Conservation (phyloP, 35 echinoderm and acorn worm species). For the Heliocidaris erythrogramma region DNA sequence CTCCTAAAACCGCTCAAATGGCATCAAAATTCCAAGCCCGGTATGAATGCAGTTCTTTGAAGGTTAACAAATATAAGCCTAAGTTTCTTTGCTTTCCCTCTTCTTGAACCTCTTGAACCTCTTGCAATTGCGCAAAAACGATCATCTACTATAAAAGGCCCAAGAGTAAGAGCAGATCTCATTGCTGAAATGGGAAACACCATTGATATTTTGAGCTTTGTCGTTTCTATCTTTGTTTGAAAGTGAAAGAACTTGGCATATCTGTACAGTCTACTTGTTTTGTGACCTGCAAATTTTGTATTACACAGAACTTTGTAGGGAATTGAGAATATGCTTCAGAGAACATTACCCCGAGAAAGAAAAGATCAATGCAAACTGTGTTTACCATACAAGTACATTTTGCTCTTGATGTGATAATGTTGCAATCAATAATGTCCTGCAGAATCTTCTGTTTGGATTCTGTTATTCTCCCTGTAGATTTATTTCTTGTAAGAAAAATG, state of each 20-base stretch:
- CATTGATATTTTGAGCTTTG: too few species aligned
- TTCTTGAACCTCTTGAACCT: background rate
- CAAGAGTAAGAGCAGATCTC: background rate
- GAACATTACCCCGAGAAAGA: background rate
- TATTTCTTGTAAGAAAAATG: background rate
- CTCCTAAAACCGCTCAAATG: background rate
- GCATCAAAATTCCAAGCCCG: background rate
- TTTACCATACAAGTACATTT: background rate
- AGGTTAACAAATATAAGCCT: background rate
- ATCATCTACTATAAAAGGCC: background rate
- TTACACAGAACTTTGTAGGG: background rate
- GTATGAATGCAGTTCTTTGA: background rate
- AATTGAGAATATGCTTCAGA: background rate
- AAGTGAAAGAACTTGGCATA: too few species aligned
- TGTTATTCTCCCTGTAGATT: background rate
- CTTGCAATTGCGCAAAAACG: background rate
- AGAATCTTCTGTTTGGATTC: background rate
- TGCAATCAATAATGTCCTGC: background rate
- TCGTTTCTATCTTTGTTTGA: too few species aligned
- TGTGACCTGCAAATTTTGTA: background rate
- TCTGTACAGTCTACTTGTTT: background rate
- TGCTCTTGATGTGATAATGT: background rate
- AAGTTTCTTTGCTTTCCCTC: background rate
- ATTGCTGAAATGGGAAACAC: too few species aligned
- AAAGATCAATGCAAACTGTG: slow-evolving; percentile 6